Evolutionary conservation across 2,888 invertebrate species (phyloP).

Genomic region (Monopis laevigella): DNA sequence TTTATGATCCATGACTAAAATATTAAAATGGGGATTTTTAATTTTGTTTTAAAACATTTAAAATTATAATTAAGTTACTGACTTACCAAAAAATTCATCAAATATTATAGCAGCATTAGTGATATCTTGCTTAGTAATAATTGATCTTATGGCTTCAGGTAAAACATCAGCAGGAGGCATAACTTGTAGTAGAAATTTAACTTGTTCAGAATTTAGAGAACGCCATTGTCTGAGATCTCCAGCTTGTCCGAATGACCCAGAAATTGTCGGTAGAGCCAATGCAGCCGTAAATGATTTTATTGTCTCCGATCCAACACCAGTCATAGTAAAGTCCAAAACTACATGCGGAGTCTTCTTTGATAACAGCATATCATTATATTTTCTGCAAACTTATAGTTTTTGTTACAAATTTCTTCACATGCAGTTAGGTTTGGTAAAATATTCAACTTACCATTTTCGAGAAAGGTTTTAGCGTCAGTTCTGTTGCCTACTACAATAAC

Average conservation of each 20-base stretch:
- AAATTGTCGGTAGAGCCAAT: conserved; percentile 82
- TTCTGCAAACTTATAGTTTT: conserved; percentile 72
- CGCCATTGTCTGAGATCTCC: conserved; percentile 88
- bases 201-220: conserved; percentile 73
- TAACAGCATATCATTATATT: conserved; percentile 72
- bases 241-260: conserved; percentile 85
- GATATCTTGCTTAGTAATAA: conserved; percentile 85
- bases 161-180: conserved; percentile 88
- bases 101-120: conserved; percentile 93
- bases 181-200: conserved; percentile 81
- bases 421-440: not conserved
- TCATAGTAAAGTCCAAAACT: conserved; percentile 83
- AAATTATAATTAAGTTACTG: not conserved
- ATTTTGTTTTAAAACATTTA: not conserved
- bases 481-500: conserved; percentile 74
- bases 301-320: conserved; percentile 83
- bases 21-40: not conserved
- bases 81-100: conserved; percentile 83
- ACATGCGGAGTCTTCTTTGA: conserved; percentile 78
- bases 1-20: conserved; percentile 90
- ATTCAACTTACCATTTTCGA: conserved; percentile 70
- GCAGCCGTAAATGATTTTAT: conserved; percentile 86
- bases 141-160: conserved; percentile 82
- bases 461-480: conserved; percentile 74
- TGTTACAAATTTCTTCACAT: not conserved